Conservation (phyloP, 2,888 invertebrate species). For the Nephrocerus scutellatus region DNA sequence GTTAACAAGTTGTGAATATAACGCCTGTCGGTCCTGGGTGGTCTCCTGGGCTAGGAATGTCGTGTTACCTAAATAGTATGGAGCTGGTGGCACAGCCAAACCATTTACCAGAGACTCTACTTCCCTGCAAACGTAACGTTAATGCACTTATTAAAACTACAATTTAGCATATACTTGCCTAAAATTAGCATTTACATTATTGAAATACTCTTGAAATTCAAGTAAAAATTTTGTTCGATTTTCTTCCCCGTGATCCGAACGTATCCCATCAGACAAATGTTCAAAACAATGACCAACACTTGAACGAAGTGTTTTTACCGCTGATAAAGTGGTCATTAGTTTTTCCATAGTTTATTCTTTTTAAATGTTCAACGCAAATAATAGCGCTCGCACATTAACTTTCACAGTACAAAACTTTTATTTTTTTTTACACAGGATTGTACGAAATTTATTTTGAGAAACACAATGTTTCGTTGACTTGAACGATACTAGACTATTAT, state of each 20-base stretch:
- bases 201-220: slow-evolving; percentile 76
- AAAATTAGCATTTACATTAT: slow-evolving; percentile 72
- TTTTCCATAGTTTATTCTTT: slow-evolving; percentile 62
- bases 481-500: no score
- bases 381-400: no score
- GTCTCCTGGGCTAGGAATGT: slow-evolving; percentile 84
- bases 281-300: slow-evolving; percentile 82
- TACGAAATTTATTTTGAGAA: no score
- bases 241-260: slow-evolving; percentile 74
- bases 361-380: no score
- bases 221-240: slow-evolving; percentile 68
- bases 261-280: slow-evolving; percentile 71
- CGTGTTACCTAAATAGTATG: slow-evolving; percentile 78
- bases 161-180: slow-evolving; percentile 48
- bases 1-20: slow-evolving; percentile 80
- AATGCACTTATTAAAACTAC: background rate
- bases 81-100: slow-evolving; percentile 68
- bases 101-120: slow-evolving; percentile 70
- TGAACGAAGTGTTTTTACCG: slow-evolving; percentile 70
- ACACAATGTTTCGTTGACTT: no score
- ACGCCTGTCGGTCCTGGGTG: slow-evolving; percentile 77
- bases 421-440: no score
- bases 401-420: no score
- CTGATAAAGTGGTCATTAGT: slow-evolving; percentile 63
- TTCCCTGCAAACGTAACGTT: slow-evolving; percentile 51